A percentile compares a stretch with the other conserved stretches of the same genome.
Conservation (phyloP, 2,113 vertebrate genomes). For the Turdus rufiventris region DNA sequence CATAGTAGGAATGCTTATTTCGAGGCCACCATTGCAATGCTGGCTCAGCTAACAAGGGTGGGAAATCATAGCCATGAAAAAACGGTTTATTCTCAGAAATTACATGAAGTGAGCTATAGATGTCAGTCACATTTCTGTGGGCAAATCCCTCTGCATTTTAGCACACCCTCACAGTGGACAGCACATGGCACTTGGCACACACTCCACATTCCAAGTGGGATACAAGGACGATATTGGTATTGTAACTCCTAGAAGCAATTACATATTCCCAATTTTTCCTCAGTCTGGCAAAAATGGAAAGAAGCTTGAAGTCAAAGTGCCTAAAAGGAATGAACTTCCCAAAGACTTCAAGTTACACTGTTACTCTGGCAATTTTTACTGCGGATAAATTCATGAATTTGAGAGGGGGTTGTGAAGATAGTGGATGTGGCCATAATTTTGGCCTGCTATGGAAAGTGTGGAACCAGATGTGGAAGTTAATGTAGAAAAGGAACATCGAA, state of each 20-base stretch:
- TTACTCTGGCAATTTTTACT: not conserved
- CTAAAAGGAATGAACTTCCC: not conserved
- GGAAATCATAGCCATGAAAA: not conserved
- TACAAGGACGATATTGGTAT: not conserved
- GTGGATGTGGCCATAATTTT: conserved; percentile 11
- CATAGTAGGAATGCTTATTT: not conserved
- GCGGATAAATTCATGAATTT: not conserved
- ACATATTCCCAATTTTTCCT: not conserved
- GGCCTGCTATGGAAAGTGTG: not conserved
- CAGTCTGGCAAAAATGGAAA: not conserved
- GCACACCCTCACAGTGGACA: not conserved
- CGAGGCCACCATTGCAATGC: not conserved
- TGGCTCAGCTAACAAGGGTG: not conserved
- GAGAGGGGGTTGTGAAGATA: not conserved
- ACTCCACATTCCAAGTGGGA: not conserved
- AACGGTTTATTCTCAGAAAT: not conserved
- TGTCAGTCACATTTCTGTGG: not conserved
- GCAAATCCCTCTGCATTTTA: not conserved
- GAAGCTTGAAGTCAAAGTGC: not conserved
- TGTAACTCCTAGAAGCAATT: not conserved
- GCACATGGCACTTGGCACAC: not conserved
- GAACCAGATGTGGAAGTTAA: conserved; percentile 52
- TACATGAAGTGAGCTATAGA: not conserved
- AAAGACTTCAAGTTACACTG: not conserved
- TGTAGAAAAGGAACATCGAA: conserved; percentile 5